Evolutionary conservation across 2,797 vertebrate species (phyloP).

Genomic region (Aotus griseimembra): DNA sequence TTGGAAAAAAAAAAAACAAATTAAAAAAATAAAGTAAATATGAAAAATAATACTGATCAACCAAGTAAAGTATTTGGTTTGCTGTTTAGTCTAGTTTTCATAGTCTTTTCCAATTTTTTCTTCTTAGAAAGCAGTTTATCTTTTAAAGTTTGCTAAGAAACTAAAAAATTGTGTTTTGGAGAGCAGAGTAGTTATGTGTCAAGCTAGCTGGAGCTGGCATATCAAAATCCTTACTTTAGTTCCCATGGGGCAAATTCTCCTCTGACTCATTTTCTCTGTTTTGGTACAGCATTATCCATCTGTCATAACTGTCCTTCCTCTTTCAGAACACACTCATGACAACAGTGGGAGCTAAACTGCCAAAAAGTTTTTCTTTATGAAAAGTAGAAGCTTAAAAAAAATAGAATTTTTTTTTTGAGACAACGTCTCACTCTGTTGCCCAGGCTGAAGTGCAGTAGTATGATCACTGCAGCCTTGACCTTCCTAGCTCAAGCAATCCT

Average conservation of each 20-base stretch:
- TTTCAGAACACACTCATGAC: neutral
- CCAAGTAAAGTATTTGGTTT: neutral
- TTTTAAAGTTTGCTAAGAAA: slow-evolving; percentile 52
- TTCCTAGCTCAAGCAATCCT: neutral
- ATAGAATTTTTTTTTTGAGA: neutral
- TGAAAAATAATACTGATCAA: slow-evolving; percentile 1
- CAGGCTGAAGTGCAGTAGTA: neutral
- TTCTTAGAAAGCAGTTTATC: slow-evolving; percentile 10
- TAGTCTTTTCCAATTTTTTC: neutral
- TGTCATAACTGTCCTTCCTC: neutral
- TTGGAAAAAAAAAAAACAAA: neutral
- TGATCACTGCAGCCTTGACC: neutral
- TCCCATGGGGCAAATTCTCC: neutral
- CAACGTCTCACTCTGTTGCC: neutral
- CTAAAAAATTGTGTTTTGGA: neutral
- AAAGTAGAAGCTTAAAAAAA: slow-evolving; percentile 30
- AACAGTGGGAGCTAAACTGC: neutral
- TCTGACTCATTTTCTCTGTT: neutral
- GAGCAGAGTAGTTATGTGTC: neutral
- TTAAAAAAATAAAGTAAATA: neutral
- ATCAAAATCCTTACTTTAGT: neutral
- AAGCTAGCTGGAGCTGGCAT: neutral
- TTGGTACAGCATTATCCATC: neutral
- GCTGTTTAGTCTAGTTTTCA: neutral
- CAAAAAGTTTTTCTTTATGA: neutral